Percentiles rank a stretch among this genome's conserved stretches.
These are phyloP conservation scores for Simalia tracyae DNA, from an alignment of 2,797 vertebrate species.

Conservation along the genomic window DNA sequence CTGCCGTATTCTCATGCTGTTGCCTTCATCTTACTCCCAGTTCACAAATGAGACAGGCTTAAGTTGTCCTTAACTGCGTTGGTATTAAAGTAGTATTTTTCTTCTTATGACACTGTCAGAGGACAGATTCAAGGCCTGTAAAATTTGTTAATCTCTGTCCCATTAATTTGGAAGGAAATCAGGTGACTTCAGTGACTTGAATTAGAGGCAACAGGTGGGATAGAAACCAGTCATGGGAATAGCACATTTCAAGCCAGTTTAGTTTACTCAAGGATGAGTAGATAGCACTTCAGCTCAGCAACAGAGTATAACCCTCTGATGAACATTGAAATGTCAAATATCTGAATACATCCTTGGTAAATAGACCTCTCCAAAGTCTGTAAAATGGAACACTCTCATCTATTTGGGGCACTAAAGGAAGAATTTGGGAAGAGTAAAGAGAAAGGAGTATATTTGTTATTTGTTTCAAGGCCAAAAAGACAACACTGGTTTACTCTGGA, in stretches of 20 bases:
- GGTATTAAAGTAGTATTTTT: neutral
- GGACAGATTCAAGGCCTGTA: neutral
- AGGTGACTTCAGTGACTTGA: neutral
- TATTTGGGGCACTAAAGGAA: neutral
- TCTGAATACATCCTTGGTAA: neutral
- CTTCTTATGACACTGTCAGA: neutral
- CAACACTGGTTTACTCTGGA: neutral
- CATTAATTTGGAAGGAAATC: neutral
- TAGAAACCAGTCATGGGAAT: neutral
- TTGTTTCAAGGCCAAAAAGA: conserved; percentile 32
- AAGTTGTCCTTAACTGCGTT: neutral
- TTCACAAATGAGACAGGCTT: neutral
- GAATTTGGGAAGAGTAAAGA: neutral
- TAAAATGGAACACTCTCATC: conserved; percentile 2
- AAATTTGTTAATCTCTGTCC: neutral
- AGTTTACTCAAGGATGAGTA: neutral
- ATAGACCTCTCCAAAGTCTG: neutral
- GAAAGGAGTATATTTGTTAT: neutral
- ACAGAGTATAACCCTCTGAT: neutral
- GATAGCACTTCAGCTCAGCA: neutral
- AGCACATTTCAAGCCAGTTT: neutral
- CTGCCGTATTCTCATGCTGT: neutral
- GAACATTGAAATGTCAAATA: neutral
- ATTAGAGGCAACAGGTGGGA: neutral
- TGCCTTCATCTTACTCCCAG: neutral